Evolutionary conservation across 2,888 invertebrate genomes (phyloP).

Genomic region (Heliconius charithonia): DNA sequence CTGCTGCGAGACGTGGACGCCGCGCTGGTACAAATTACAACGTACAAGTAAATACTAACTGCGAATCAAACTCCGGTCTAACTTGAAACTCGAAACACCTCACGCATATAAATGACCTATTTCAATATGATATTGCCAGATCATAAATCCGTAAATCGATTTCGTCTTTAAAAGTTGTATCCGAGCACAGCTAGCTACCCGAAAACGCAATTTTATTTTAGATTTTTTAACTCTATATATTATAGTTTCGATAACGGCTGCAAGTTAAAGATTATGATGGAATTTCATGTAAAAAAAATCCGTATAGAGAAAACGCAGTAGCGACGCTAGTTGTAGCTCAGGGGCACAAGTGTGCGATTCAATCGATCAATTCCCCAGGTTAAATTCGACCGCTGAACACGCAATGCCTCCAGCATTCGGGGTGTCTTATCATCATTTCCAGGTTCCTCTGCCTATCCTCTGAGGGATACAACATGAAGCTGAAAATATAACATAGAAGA

Average conservation of each 20-base stretch:
- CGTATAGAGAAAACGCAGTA: too few relatives aligned
- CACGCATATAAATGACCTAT: conserved; percentile 40
- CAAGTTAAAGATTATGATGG: not conserved
- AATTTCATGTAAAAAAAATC: not conserved
- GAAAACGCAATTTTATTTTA: conserved; percentile 11
- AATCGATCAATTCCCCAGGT: too few relatives aligned
- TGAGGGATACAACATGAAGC: too few relatives aligned
- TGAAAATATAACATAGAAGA: too few relatives aligned
- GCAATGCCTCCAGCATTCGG: too few relatives aligned
- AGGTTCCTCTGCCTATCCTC: too few relatives aligned
- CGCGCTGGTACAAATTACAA: conserved; percentile 10
- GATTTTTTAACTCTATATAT: conserved; percentile 14
- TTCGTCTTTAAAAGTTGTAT: conserved; percentile 22
- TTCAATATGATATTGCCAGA: conserved; percentile 37
- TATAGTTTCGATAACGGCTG: not conserved
- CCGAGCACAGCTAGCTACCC: not conserved
- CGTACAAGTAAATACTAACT: conserved; percentile 23
- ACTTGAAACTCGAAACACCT: conserved; percentile 27
- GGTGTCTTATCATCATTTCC: too few relatives aligned
- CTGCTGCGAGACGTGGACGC: not conserved
- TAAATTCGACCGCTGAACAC: too few relatives aligned
- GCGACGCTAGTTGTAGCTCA: too few relatives aligned
- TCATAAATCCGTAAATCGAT: conserved; percentile 39
- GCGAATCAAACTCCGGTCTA: conserved; percentile 23
- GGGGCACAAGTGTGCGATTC: too few relatives aligned